Base-by-base conservation (phyloP, 2,888 invertebrate species). In the Leuctra nigra region DNA sequence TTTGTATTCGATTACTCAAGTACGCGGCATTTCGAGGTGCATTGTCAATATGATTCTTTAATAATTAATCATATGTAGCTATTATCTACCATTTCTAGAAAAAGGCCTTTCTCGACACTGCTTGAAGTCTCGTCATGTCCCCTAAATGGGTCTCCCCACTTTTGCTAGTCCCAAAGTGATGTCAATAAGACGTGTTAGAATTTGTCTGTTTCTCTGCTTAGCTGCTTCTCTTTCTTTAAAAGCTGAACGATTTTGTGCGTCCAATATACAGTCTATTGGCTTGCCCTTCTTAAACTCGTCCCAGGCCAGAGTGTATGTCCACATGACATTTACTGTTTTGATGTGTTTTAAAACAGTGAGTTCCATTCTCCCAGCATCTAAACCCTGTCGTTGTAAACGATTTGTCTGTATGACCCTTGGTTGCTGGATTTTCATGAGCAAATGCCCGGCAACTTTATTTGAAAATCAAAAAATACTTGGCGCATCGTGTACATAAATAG, bases 1-100 rank as follows among this genome's bases (percentile, higher is more conserved):
- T 39, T 20, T 39, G 39, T 18, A 39, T 14, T 2, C 39, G 39
- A 20, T 39, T 39, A 39, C 39, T 39, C 39, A 39, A 39, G 39
- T 39, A 39, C 14, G 39, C 20, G 16, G 39, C 39, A 39, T 39
- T 39, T 39, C 9, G 16, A 18, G 39, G 39, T 18, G 39, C 39
- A 20, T 39, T 39, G 18, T 39, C 9, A 39, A 14, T 16, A 14
- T 39, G 39, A 20, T 39, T 20, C 39, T 4, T 14, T 20, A 39
- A 18, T 16, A 39, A 13, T 36, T 13, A 16, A 36, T 36, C 36
- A 36, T 36, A 6, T 14, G 36, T 36, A 16, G 3, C 13, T 36
- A 36, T 14, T 14, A 36, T 39, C 39, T 9, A 14, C 39, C 20
- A 6, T 39, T 39, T 39, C 39, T 9, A 39, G 39, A 39, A 39